Evolutionary conservation across 2,113 vertebrate genomes (phyloP), one percentile per base, ranked within the genome.

Genomic region (Cynoglossus semilaevis): DNA sequence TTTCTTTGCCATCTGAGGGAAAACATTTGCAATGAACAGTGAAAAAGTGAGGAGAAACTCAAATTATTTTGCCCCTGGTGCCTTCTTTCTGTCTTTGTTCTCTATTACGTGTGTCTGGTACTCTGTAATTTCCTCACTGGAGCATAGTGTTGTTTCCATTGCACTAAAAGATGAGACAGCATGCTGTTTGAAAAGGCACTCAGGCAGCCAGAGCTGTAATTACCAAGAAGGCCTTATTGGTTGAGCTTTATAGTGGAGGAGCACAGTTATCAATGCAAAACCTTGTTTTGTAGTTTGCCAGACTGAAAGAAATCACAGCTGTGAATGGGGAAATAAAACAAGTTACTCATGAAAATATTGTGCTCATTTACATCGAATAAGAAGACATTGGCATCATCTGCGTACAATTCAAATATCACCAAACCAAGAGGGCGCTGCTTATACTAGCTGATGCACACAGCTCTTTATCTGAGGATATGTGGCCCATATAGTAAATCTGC

Each of bases 401-500:
- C 67, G 74, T 79, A 56, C 36, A 57, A 67, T 60, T 41, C 49
- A 63, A 77, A 54, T 22, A 29, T 36, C 15, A 17, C 47, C 2
- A 13, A 5, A 52, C 40, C 40, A 7, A 40, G 9, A 11, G 37
- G 12, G 37, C 46, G 17, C 48, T 57, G 47, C 56, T 51, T 58
- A 34, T 62, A 22, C 47, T 62, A 46, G 58, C 54, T 61, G 50
- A 63, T 58, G 66, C 65, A 43, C 37, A 35, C 36, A 64, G 66
- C 66, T 74, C 77, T 74, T 82, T 85, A 79, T 81, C 59, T 72
- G 56, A 70, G 68, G 58, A 58, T 79, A 86, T 83, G 67, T 84
- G 79, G 76, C 67, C 73, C 81, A 77, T 76, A 83, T 74, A 72
- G 82, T 50, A 44, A 66, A 67, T 67, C 60, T 15, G 44, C 52